These are phyloP conservation scores for Anastrepha ludens DNA, from an alignment of 1,140 invertebrate species.

Conservation along the genomic window DNA sequence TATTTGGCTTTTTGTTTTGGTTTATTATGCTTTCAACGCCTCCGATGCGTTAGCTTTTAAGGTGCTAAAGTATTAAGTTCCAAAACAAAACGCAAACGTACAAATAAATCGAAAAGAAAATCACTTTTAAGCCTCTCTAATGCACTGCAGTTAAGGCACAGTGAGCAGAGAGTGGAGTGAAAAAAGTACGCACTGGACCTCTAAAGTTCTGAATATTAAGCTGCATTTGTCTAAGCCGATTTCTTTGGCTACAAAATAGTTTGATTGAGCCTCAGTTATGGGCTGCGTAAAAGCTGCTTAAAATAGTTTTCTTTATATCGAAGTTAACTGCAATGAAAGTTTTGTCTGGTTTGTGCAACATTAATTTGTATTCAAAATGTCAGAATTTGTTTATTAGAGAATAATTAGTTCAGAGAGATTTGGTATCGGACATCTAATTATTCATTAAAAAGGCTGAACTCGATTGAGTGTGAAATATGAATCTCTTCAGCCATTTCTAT, in stretches of 20 bases:
- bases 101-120: background rate
- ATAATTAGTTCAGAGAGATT: too few species aligned
- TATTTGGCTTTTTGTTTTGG: background rate
- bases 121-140: background rate
- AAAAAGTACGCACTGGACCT: background rate
- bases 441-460: too few species aligned
- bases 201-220: background rate
- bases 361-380: too few species aligned
- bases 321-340: too few species aligned
- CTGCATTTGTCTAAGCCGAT: constrained; percentile 11
- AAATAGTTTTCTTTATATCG: background rate
- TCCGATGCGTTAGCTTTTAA: background rate
- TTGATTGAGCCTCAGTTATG: background rate
- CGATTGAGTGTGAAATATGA: too few species aligned
- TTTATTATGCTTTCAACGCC: constrained; percentile 33
- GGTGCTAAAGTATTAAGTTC: constrained; percentile 21
- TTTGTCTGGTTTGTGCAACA: too few species aligned
- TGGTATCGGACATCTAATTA: too few species aligned
- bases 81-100: constrained; percentile 17
- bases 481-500: too few species aligned
- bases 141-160: too few species aligned
- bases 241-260: background rate
- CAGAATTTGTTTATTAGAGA: too few species aligned
- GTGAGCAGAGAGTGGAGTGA: too few species aligned
- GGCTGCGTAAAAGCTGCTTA: constrained; percentile 20